Conservation (phyloP, 2,888 invertebrate species). For the Adelognathus sp. region DNA sequence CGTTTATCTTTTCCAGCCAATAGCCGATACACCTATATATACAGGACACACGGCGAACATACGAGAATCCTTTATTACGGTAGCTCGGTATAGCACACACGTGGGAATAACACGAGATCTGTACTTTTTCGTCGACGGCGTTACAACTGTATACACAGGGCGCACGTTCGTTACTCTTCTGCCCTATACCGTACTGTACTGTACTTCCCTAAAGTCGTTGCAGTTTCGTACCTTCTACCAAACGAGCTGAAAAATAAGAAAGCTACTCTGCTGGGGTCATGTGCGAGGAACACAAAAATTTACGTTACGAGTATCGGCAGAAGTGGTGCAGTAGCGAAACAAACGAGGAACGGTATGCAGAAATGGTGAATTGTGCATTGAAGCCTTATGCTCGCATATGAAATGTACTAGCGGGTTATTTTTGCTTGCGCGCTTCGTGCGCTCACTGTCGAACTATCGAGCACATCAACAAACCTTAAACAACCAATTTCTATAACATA, state of each 20-base stretch:
- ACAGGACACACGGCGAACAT: not conserved
- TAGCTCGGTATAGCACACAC: conserved; percentile 6
- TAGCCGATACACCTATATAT: not conserved
- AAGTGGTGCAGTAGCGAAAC: conserved; percentile 1
- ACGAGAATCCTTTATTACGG: conserved; percentile 29
- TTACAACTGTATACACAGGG: not conserved
- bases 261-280: not conserved
- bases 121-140: not conserved
- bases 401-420: no score
- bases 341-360: not conserved
- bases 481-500: no score
- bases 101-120: conserved; percentile 23
- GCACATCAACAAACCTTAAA: no score
- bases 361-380: not conserved
- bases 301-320: not conserved
- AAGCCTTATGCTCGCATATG: not conserved
- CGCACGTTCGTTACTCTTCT: conserved; percentile 8
- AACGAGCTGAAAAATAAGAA: conserved; percentile 29
- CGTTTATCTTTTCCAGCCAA: not conserved
- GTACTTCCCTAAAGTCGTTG: conserved; percentile 6
- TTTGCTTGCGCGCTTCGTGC: no score
- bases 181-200: not conserved
- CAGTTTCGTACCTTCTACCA: conserved; percentile 10
- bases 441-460: no score
- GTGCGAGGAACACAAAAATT: not conserved